Evolutionary conservation across 2,888 invertebrate genomes (phyloP), one percentile per base, ranked within the genome.

Genomic region (Apodemia duryi): DNA sequence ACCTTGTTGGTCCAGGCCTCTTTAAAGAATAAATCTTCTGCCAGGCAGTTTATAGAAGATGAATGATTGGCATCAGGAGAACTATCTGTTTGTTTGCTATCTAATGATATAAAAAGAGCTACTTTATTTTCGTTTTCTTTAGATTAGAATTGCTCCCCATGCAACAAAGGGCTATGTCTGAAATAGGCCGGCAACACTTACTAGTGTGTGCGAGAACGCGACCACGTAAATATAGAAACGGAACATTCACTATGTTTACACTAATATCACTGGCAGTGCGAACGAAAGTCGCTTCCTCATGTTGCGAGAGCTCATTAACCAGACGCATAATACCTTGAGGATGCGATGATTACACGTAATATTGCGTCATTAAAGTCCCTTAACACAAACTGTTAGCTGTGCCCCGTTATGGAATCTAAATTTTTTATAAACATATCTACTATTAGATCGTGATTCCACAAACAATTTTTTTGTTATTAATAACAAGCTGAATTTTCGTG

Each of bases 101-200:
- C 0, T 21, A 21, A 21, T 21, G 21, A 21, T 21, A 21, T 21
- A 21, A 38, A 38, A 35, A 38, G 38, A 7, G 38, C 38, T 6
- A 38, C 1, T 6, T 28, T 28, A 52, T 52, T 52, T 6, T n/a
- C 21, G 21, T 52, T 7, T 52, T 9, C 11, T 21, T 21, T 51
- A 21, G 2, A 21, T 7, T 9, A 52, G 52, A 52, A 52, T 52
- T 52, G 52, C 9, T 41, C 32, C 38, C 10, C 61, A 21, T 68
- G 82, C 86, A 87, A 88, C 89, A 90, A 89, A 88, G 88, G 86
- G 87, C 84, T 77, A 68, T 71, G 69, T 54, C 80, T 77, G 79
- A 89, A 88, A 88, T 87, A 86, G 88, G 83, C 74, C 85, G 79
- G 74, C 73, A 72, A 46, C 79, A 80, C 86, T 89, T 89, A 88